Evolutionary conservation across 1,140 invertebrate genomes (phyloP).

Genomic region (Glossosoma conforme): DNA sequence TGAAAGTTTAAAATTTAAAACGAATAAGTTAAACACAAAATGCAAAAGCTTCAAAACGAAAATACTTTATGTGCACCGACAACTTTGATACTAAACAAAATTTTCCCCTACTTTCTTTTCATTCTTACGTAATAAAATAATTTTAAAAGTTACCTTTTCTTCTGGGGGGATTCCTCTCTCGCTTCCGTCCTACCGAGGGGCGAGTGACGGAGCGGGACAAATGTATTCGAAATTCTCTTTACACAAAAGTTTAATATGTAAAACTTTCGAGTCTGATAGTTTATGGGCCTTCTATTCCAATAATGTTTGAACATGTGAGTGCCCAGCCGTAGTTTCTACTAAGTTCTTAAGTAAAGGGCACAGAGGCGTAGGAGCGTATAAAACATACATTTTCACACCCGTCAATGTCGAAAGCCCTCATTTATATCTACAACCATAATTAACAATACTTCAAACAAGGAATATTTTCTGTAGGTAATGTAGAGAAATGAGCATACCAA

Average conservation of each 20-base stretch:
- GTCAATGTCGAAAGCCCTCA: no score
- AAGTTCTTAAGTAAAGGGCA: no score
- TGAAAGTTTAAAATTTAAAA: no score
- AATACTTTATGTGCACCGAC: conserved; percentile 3
- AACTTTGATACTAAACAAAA: conserved; percentile 17
- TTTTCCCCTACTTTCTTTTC: conserved; percentile 3
- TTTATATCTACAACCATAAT: no score
- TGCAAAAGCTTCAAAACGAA: not conserved
- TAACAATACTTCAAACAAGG: no score
- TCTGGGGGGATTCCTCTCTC: not conserved
- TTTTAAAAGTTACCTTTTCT: conserved; percentile 23
- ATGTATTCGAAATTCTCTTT: conserved; percentile 15
- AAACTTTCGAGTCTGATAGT: conserved; percentile 25
- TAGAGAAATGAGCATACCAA: no score
- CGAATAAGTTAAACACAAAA: no score
- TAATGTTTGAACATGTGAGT: conserved; percentile 23
- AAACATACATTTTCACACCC: no score
- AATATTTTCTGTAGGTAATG: no score
- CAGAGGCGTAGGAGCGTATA: no score
- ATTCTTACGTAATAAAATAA: conserved; percentile 22
- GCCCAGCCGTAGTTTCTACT: conserved; percentile 18
- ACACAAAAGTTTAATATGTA: conserved; percentile 27
- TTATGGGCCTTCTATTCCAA: conserved; percentile 27
- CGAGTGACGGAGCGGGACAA: not conserved
- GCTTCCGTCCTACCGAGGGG: not conserved